Evolutionary conservation across 1,140 invertebrate species (phyloP).

Genomic region (Hirudo medicinalis): DNA sequence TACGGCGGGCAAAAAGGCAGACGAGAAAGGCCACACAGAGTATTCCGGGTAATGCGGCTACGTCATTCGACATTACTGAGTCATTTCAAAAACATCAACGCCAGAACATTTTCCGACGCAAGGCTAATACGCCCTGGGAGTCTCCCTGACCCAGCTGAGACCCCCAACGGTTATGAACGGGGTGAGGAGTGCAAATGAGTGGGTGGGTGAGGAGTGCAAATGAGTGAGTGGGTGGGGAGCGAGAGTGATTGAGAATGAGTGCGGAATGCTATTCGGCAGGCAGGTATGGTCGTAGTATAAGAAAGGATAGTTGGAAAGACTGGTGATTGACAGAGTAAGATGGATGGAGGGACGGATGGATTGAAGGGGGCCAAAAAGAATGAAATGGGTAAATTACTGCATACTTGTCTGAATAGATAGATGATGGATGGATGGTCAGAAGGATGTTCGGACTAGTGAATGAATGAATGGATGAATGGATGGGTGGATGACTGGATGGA

Average conservation of each 20-base stretch:
- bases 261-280: neutral
- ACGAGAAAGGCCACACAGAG: too few relatives aligned
- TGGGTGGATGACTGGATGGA: neutral
- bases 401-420: slow-evolving; percentile 3
- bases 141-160: too few relatives aligned
- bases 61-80: too few relatives aligned
- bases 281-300: neutral
- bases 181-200: neutral
- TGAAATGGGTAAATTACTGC: slow-evolving; percentile 5
- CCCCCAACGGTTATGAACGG: too few relatives aligned
- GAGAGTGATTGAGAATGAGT: slow-evolving; percentile 2
- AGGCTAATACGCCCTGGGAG: too few relatives aligned
- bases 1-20: too few relatives aligned
- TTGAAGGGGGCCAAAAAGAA: neutral
- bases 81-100: too few relatives aligned
- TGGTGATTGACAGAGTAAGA: slow-evolving; percentile 6
- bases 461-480: neutral
- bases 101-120: too few relatives aligned
- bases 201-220: too few relatives aligned
- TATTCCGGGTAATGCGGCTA: too few relatives aligned
- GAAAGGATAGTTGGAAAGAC: neutral
- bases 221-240: neutral
- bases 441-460: neutral
- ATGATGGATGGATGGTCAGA: neutral
- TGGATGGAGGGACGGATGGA: neutral